Evolutionary conservation across 2,113 vertebrate species (phyloP), one percentile per base, ranked within the genome.

Genomic region (Sceloporus tristichus): DNA sequence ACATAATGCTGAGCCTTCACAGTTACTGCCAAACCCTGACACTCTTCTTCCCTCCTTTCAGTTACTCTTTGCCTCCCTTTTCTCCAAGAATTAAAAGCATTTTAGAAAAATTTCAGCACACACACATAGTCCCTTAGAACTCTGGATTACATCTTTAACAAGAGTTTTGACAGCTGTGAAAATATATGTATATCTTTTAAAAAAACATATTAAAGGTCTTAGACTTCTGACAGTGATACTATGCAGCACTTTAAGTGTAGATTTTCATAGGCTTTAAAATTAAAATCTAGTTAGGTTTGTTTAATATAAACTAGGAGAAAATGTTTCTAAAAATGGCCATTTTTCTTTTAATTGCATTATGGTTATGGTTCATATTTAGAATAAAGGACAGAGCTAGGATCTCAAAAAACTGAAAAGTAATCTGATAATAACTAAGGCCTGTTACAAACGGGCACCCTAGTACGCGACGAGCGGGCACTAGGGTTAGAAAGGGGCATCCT

Each of bases 61-160:
- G 73, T 84, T 91, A 85, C 18, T 65, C 56, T 75, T 75, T 76
- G 4, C 34, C 66, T 6, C 59, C n/a, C 9, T 66, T 71, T 68
- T 65, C 38, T 53, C 80, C 85, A 0, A 0, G 79, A 78, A 86
- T 87, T 89, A 68, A 40, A 84, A 73, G 85, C 71, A 89, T 79
- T 91, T 14, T 78, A 90, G 84, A 19, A 84, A 13, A 59, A 71
- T 91, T 59, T 88, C 92, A 83, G 75, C 85, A 75, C 80, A 87
- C 42, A 48, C 71, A 88, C 66, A 79, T 38, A 38, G 82, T 89
- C 92, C n/a, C 86, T 91, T 91, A 68, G 84, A 88, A 94, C 93
- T 94, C 94, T 95, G 92, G 76, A 87, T 95, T 95, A 84, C 94
- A 90, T 92, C 95, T 91, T 88, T 84, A 94, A 0, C 62, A 84